Conservation (phyloP, 2,113 vertebrate species). For the Sula dactylatra region DNA sequence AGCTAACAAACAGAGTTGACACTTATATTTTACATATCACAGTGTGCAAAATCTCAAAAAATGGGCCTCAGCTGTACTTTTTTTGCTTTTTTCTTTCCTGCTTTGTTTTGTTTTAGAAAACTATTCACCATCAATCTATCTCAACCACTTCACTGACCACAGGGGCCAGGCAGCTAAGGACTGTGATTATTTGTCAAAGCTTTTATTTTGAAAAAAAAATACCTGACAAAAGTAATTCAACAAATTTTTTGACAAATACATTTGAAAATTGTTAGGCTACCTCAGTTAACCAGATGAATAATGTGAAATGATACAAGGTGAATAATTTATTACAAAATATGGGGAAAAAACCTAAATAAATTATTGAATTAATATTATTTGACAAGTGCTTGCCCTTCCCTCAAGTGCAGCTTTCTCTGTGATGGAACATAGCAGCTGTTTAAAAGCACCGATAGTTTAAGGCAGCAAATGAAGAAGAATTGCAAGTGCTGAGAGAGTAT, state of each 20-base stretch:
- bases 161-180: background rate
- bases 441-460: constrained; percentile 58
- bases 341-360: background rate
- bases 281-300: constrained; percentile 57
- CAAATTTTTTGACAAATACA: constrained; percentile 38
- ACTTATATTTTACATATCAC: background rate
- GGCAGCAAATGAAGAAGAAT: constrained; percentile 54
- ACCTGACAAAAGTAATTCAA: constrained; percentile 45
- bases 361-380: constrained; percentile 66
- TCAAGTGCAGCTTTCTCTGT: constrained; percentile 42
- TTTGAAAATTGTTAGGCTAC: constrained; percentile 35
- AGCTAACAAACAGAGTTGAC: background rate
- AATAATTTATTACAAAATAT: constrained; percentile 65
- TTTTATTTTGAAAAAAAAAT: background rate
- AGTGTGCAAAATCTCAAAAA: background rate
- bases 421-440: constrained; percentile 55
- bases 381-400: constrained; percentile 61
- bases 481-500: constrained; percentile 16
- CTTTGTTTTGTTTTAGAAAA: background rate
- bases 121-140: background rate
- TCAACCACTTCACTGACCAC: constrained; percentile 37
- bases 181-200: constrained; percentile 37
- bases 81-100: background rate
- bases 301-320: constrained; percentile 46
- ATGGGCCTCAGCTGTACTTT: background rate